Conservation (phyloP, 2,797 vertebrate genomes). For the Mastacembelus armatus region DNA sequence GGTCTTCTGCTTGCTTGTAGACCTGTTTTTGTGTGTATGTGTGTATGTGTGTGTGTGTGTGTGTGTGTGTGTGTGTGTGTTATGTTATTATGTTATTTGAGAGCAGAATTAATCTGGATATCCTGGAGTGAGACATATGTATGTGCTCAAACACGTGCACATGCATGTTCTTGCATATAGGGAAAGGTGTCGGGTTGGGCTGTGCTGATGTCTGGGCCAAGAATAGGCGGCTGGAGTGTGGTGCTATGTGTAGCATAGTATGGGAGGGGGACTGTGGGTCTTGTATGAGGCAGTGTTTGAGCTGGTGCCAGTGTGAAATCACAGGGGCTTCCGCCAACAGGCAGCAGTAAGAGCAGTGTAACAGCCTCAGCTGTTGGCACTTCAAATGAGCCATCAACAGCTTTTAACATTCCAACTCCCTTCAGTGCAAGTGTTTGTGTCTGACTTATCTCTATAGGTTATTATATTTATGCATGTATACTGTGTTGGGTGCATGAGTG, state of each 20-base stretch:
- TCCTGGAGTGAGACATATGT: constrained; percentile 28
- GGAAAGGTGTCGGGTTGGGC: constrained; percentile 52
- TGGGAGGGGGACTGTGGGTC: constrained; percentile 48
- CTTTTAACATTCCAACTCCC: constrained; percentile 74
- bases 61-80: constrained; percentile 15
- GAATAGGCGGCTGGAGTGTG: constrained; percentile 66
- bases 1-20: constrained; percentile 33
- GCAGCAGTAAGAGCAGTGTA: constrained; percentile 65
- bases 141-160: constrained; percentile 40
- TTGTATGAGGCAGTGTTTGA: constrained; percentile 70
- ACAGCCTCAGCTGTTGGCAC: constrained; percentile 82
- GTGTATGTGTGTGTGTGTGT: no score
- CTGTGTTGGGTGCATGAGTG: constrained; percentile 39
- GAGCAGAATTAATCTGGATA: constrained; percentile 28
- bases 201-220: constrained; percentile 57
- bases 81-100: constrained; percentile 30
- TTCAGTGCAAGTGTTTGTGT: constrained; percentile 63
- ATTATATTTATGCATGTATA: constrained; percentile 50
- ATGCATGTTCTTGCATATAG: constrained; percentile 27
- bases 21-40: constrained; percentile 34
- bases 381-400: constrained; percentile 83
- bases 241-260: constrained; percentile 60
- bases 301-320: constrained; percentile 80
- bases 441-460: constrained; percentile 62
- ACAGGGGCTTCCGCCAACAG: constrained; percentile 73